Percentiles rank a stretch among this genome's conserved stretches.
Evolutionary conservation across 2,888 invertebrate species (phyloP).

Genomic region (Physocephala rufipes): DNA sequence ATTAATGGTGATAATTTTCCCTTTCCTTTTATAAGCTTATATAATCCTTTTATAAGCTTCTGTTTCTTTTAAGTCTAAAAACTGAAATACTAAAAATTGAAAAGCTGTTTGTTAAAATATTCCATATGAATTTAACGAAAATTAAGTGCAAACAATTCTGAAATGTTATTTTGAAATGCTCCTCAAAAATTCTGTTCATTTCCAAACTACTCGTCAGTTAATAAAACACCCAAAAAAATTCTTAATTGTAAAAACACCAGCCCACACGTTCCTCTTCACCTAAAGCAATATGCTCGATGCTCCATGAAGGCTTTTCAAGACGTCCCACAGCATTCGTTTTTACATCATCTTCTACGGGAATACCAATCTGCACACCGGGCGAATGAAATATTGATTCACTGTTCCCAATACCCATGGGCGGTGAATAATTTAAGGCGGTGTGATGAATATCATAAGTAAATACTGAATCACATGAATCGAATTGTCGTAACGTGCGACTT

Average conservation of each 20-base stretch:
- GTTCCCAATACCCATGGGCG: slow-evolving; percentile 50
- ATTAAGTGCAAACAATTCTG: background rate
- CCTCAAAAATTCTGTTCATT: background rate
- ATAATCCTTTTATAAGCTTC: too few species aligned
- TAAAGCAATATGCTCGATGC: slow-evolving; percentile 74
- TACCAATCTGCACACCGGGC: slow-evolving; percentile 62
- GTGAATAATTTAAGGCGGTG: slow-evolving; percentile 55
- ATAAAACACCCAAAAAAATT: background rate
- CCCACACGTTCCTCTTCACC: slow-evolving; percentile 71
- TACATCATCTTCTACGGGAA: slow-evolving; percentile 67
- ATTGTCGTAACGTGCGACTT: slow-evolving; percentile 70
- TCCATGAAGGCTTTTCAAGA: slow-evolving; percentile 73
- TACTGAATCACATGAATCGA: slow-evolving; percentile 69
- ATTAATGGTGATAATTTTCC: too few species aligned
- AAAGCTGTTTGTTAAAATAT: background rate
- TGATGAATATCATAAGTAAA: slow-evolving; percentile 59
- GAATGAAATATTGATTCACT: slow-evolving; percentile 55
- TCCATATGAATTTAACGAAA: background rate
- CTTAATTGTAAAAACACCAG: slow-evolving; percentile 67
- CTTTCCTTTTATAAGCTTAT: too few species aligned
- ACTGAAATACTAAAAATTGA: too few species aligned
- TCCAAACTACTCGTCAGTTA: background rate
- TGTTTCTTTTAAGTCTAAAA: too few species aligned
- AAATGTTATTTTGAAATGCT: background rate
- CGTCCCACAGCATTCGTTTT: slow-evolving; percentile 73